These are phyloP conservation scores for Seladonia tumulorum DNA, from an alignment of 2,888 invertebrate species.

Conservation along the genomic window DNA sequence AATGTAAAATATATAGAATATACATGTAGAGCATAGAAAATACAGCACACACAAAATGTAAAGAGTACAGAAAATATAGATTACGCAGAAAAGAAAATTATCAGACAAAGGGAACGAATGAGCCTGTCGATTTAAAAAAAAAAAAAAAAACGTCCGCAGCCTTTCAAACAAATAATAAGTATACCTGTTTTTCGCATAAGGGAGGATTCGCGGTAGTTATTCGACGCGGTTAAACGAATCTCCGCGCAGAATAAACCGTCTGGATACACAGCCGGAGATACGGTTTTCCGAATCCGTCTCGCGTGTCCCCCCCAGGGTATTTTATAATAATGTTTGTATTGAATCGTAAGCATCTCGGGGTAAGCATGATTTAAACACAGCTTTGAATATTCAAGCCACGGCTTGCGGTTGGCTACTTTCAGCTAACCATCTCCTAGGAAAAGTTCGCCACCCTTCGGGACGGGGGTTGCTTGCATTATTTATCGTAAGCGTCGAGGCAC, in stretches of 20 bases:
- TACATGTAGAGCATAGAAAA: no score
- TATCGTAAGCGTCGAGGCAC: slow-evolving; percentile 12
- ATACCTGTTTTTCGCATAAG: slow-evolving; percentile 38
- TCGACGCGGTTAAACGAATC: slow-evolving; percentile 19
- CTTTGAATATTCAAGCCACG: slow-evolving; percentile 15
- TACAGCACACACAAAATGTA: not conserved
- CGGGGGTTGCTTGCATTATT: slow-evolving; percentile 35
- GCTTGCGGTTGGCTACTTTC: not conserved
- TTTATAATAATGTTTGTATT: slow-evolving; percentile 24
- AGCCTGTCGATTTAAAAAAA: not conserved
- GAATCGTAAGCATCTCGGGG: slow-evolving; percentile 20
- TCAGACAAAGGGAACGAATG: not conserved
- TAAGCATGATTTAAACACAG: slow-evolving; percentile 12
- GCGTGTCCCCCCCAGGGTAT: not conserved
- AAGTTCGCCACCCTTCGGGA: not conserved
- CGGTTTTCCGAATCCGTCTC: not conserved
- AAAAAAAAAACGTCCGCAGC: not conserved
- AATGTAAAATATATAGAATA: no score
- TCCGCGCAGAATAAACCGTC: not conserved
- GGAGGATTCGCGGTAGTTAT: not conserved
- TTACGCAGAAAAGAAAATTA: not conserved
- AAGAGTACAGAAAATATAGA: not conserved
- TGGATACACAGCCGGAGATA: not conserved
- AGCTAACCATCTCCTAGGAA: slow-evolving; percentile 1
- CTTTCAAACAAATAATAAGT: not conserved